Conservation (phyloP, 2,797 vertebrate genomes). For the Acipenser oxyrinchus region DNA sequence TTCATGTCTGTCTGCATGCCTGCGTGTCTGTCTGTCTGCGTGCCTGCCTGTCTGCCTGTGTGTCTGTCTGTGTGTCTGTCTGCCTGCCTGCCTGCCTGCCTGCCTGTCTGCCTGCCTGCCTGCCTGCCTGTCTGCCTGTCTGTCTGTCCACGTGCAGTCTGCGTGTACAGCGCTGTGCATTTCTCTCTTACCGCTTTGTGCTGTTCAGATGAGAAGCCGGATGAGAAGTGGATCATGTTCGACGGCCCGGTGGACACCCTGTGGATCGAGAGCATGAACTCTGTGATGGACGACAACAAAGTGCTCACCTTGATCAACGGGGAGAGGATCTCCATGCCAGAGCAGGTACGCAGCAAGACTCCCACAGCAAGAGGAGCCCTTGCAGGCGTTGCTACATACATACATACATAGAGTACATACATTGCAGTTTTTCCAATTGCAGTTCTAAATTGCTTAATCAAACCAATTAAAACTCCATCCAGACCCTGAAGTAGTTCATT, state of each 20-base stretch:
- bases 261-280: constrained; percentile 92
- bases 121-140: neutral
- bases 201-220: constrained; percentile 67
- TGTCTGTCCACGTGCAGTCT: neutral
- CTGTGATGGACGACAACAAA: constrained; percentile 89
- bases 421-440: too few relatives aligned
- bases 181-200: neutral
- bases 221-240: constrained; percentile 89
- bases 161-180: too few relatives aligned
- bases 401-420: too few relatives aligned
- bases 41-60: neutral
- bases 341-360: constrained; percentile 60
- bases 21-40: neutral
- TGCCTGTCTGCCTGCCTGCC: neutral
- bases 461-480: too few relatives aligned
- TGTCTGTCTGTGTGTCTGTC: neutral
- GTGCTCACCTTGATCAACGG: constrained; percentile 84
- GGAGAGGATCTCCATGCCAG: constrained; percentile 80
- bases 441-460: too few relatives aligned
- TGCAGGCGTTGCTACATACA: too few relatives aligned
- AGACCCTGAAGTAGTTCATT: too few relatives aligned
- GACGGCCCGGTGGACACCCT: constrained; percentile 84
- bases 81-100: neutral
- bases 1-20: neutral
- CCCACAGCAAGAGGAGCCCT: neutral